phyloP scores from a whole-genome alignment of 2,113 vertebrate species.

The Sander lucioperca region DNA sequence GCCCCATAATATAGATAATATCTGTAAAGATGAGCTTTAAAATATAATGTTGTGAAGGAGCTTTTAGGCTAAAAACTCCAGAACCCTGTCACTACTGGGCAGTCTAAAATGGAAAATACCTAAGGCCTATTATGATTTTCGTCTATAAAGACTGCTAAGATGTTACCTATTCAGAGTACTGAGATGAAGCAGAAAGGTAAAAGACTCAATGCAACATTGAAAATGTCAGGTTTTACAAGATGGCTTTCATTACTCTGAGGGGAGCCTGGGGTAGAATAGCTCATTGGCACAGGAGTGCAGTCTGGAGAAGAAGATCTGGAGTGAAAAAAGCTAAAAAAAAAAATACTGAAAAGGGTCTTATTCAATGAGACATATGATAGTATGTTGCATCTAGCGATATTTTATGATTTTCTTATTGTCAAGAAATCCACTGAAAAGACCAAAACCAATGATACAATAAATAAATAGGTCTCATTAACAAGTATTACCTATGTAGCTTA shows the following conservation, averaged over 20 bases:
- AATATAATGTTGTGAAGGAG: slow-evolving; percentile 32
- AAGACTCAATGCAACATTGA: slow-evolving; percentile 40
- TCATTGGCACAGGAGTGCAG: neutral
- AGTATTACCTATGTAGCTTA: neutral
- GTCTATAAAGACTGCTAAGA: slow-evolving; percentile 30
- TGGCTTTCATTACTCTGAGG: slow-evolving; percentile 46
- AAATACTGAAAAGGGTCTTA: slow-evolving; percentile 9
- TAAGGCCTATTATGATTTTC: slow-evolving; percentile 29
- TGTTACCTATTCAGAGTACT: slow-evolving; percentile 12
- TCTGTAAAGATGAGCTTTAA: slow-evolving; percentile 53
- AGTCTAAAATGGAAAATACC: slow-evolving; percentile 39
- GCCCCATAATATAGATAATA: slow-evolving; percentile 48
- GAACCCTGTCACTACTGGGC: slow-evolving; percentile 14
- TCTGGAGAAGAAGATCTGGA: slow-evolving; percentile 7
- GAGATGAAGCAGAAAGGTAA: slow-evolving; percentile 38
- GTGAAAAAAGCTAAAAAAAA: neutral
- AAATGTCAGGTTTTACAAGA: slow-evolving; percentile 66
- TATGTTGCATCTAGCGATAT: no score
- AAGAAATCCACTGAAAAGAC: neutral
- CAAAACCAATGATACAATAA: neutral
- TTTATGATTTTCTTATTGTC: no score
- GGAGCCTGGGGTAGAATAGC: slow-evolving; percentile 28
- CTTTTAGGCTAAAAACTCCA: slow-evolving; percentile 27
- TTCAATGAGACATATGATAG: neutral
- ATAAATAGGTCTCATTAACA: neutral